phyloP scores from a whole-genome alignment of 1,140 invertebrate genomes.

The Drosophila mauritiana region DNA sequence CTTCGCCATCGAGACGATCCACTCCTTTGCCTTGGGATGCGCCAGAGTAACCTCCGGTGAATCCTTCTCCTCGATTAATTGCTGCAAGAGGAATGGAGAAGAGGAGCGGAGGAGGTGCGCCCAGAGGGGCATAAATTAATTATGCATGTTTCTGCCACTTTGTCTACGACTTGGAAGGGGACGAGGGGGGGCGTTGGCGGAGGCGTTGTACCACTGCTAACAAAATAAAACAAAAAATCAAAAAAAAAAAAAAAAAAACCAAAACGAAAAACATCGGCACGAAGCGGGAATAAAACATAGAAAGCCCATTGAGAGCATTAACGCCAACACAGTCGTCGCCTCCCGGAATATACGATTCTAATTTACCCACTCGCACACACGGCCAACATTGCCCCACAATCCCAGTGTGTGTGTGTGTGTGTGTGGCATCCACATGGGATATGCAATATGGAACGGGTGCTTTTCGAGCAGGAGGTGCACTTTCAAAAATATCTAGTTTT shows the following conservation, averaged over 20 bases:
- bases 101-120: not conserved
- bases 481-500: slow-evolving; percentile 11
- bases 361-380: slow-evolving; percentile 40
- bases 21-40: slow-evolving; percentile 91
- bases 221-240: slow-evolving; percentile 17
- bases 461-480: slow-evolving; percentile 5
- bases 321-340: slow-evolving; percentile 70
- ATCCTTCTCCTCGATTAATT: slow-evolving; percentile 80
- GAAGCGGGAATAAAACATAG: slow-evolving; percentile 76
- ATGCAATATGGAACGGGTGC: slow-evolving; percentile 28
- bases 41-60: slow-evolving; percentile 70
- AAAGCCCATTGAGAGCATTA: slow-evolving; percentile 82
- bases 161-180: slow-evolving; percentile 27
- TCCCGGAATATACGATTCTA: slow-evolving; percentile 65
- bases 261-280: slow-evolving; percentile 52
- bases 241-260: slow-evolving; percentile 22
- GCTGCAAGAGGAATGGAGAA: slow-evolving; percentile 28
- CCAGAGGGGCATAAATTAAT: slow-evolving; percentile 74
- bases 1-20: slow-evolving; percentile 92
- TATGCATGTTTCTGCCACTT: slow-evolving; percentile 74
- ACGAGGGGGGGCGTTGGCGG: not conserved
- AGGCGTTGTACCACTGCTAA: not conserved
- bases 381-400: slow-evolving; percentile 47
- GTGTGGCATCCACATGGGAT: slow-evolving; percentile 52
- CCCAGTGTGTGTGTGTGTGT: slow-evolving; percentile 51